phyloP scores from a whole-genome alignment of 1,140 invertebrate species.

The Olivierus martensii region DNA sequence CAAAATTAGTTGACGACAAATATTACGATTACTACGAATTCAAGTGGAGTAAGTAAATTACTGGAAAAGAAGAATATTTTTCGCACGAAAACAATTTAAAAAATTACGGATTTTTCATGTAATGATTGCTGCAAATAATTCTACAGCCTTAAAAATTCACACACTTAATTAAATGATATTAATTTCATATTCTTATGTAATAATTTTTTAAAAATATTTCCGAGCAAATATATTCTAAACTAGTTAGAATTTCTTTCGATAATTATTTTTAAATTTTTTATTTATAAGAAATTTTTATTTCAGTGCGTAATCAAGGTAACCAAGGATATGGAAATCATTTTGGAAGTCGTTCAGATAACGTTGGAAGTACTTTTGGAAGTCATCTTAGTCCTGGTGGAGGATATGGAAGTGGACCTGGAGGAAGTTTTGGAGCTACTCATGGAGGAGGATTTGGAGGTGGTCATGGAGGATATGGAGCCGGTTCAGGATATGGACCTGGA shows the following conservation, averaged over 20 bases:
- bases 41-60: constrained; percentile 47
- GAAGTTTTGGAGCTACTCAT: not conserved
- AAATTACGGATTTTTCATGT: too few species aligned
- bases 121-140: too few species aligned
- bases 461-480: not conserved
- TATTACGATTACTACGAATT: constrained; percentile 84
- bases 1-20: constrained; percentile 65
- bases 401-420: not conserved
- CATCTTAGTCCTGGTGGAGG: not conserved
- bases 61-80: too few species aligned
- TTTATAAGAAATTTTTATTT: not conserved
- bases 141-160: too few species aligned
- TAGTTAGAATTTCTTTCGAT: not conserved
- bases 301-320: not conserved
- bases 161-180: too few species aligned
- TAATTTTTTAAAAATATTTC: too few species aligned
- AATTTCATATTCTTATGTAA: too few species aligned
- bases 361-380: not conserved
- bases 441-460: not conserved
- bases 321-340: not conserved
- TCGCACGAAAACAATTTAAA: too few species aligned
- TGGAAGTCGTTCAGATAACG: not conserved
- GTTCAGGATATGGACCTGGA: not conserved
- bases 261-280: not conserved
- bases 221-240: too few species aligned